Conservation (phyloP, 2,113 vertebrate species). For the Euleptes europaea region DNA sequence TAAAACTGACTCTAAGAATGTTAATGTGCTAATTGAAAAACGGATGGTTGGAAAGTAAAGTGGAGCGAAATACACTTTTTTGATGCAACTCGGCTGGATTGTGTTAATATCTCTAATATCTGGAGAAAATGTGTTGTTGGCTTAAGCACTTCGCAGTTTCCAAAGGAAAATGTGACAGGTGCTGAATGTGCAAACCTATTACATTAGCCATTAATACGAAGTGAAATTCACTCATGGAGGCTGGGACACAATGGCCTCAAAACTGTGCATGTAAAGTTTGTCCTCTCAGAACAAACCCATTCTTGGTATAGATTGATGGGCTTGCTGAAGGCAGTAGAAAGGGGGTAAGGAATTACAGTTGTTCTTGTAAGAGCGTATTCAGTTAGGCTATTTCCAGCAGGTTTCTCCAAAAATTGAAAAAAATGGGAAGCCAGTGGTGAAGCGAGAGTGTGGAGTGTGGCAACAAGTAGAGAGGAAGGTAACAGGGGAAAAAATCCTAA, state of each 20-base stretch:
- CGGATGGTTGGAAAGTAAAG: not conserved
- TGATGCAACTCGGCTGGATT: not conserved
- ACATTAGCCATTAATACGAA: not conserved
- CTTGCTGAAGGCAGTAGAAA: not conserved
- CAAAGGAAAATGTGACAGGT: not conserved
- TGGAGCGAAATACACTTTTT: constrained; percentile 14
- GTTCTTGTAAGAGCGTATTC: not conserved
- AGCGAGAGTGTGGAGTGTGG: not conserved
- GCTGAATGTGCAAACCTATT: not conserved
- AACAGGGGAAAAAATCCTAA: not conserved
- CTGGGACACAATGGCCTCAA: constrained; percentile 20
- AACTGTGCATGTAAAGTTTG: not conserved
- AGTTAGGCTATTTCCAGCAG: not conserved
- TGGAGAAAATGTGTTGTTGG: not conserved
- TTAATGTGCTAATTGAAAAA: constrained; percentile 1
- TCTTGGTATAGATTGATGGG: not conserved
- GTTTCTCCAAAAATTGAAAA: not conserved
- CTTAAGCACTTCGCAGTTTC: not conserved
- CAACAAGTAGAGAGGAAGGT: not conserved
- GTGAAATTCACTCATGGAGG: constrained; percentile 34
- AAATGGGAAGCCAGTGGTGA: too few species aligned
- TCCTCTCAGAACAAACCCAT: not conserved
- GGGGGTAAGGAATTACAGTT: not conserved
- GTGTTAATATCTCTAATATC: not conserved
- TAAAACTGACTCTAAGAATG: constrained; percentile 17